A percentile compares a stretch with the other conserved stretches of the same genome.
These are phyloP conservation scores for Calephelis virginiensis DNA, from an alignment of 1,140 invertebrate genomes.

Conservation along the genomic window DNA sequence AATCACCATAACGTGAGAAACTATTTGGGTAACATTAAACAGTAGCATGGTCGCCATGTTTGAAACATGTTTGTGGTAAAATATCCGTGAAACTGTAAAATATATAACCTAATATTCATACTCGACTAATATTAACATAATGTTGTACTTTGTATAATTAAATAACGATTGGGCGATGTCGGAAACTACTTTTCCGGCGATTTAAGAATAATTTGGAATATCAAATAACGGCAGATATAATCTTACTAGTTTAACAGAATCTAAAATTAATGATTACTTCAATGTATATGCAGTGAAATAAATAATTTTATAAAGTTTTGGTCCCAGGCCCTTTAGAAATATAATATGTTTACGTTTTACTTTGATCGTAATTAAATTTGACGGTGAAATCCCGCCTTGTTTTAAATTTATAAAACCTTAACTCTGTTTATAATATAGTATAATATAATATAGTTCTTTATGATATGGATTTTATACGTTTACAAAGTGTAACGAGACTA, in stretches of 20 bases:
- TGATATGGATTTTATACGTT: background rate
- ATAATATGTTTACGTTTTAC: too few species aligned
- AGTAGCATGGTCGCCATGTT: background rate
- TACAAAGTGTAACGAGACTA: background rate
- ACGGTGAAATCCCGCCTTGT: too few species aligned
- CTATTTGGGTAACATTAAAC: too few species aligned
- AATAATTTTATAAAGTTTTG: too few species aligned
- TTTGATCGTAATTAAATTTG: too few species aligned
- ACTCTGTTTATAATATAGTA: too few species aligned
- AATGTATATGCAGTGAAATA: too few species aligned
- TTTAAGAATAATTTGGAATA: slow-evolving; percentile 3
- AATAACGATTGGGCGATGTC: slow-evolving; percentile 35
- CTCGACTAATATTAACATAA: slow-evolving; percentile 63
- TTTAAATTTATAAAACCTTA: too few species aligned
- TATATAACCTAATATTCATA: slow-evolving; percentile 8
- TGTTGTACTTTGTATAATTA: slow-evolving; percentile 69
- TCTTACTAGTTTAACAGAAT: slow-evolving; percentile 7
- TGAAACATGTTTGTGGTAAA: background rate
- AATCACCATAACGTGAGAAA: too few species aligned
- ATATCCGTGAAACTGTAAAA: background rate
- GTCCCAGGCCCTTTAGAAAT: too few species aligned
- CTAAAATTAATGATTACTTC: background rate
- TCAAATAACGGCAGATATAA: slow-evolving; percentile 14
- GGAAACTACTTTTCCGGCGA: slow-evolving; percentile 2
- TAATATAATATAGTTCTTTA: background rate